A percentile compares a stretch with the other conserved stretches of the same genome.
Conservation (phyloP, 2,888 invertebrate genomes). For the Rotaria socialis region DNA sequence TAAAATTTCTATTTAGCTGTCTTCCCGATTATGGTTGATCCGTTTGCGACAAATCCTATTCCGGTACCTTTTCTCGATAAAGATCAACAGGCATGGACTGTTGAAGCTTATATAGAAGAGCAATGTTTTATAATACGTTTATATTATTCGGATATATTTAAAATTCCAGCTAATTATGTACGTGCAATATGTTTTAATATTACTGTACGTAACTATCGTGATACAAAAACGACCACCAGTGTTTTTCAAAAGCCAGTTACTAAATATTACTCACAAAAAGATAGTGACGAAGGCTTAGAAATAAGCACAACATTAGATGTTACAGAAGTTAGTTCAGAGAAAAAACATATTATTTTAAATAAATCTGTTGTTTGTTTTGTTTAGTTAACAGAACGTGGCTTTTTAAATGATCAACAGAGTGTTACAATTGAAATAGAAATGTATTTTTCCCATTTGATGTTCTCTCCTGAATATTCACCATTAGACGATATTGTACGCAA, state of each 20-base stretch:
- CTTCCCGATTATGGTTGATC: conserved; percentile 45
- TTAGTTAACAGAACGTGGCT: conserved; percentile 67
- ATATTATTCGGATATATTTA: conserved; percentile 59
- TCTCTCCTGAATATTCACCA: conserved; percentile 76
- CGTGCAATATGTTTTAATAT: conserved; percentile 45
- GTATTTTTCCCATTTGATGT: conserved; percentile 75
- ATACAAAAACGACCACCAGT: conserved; percentile 63
- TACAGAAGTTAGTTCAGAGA: conserved; percentile 65
- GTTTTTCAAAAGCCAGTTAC: conserved; percentile 72
- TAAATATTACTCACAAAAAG: conserved; percentile 76
- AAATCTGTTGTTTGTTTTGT: conserved; percentile 58
- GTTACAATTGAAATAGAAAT: conserved; percentile 75
- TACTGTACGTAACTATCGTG: conserved; percentile 41
- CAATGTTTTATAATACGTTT: conserved; percentile 72
- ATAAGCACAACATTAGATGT: conserved; percentile 75
- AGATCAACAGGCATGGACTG: conserved; percentile 75
- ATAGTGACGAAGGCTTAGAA: conserved; percentile 73
- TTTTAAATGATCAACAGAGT: conserved; percentile 68
- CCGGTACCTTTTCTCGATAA: conserved; percentile 69
- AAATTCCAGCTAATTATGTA: conserved; percentile 44
- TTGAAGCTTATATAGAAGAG: conserved; percentile 73
- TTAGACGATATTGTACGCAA: conserved; percentile 75
- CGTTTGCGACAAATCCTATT: conserved; percentile 47
- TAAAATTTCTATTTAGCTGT: neutral
- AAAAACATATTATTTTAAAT: neutral